Percentiles rank a stretch among this genome's conserved stretches.
Conservation (phyloP, 2,888 invertebrate genomes). For the Patella depressa region DNA sequence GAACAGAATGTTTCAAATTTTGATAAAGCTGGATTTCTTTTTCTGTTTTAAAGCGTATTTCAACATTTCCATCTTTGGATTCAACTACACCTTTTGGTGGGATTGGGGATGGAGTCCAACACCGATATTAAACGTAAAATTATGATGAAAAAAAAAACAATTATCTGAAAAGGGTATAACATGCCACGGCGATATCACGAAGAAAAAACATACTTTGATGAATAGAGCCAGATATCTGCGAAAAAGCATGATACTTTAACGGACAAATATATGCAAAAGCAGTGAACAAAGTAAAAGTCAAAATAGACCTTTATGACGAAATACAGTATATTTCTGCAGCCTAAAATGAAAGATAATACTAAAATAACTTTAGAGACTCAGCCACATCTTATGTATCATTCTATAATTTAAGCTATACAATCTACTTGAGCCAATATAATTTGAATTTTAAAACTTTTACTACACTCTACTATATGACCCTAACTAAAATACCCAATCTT, state of each 20-base stretch:
- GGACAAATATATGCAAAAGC: background rate
- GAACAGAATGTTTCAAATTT: slow-evolving; percentile 58
- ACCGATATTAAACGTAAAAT: too few relatives aligned
- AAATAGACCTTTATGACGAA: background rate
- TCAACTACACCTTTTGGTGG: slow-evolving; percentile 63
- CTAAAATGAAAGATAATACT: too few relatives aligned
- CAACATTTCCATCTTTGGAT: slow-evolving; percentile 62
- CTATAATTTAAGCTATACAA: too few relatives aligned
- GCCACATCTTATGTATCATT: too few relatives aligned
- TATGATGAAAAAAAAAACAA: slow-evolving; percentile 23
- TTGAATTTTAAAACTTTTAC: too few relatives aligned
- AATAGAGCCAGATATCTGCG: background rate
- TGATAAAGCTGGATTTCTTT: slow-evolving; percentile 58
- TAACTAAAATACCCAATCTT: too few relatives aligned
- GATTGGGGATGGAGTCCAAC: slow-evolving; percentile 44
- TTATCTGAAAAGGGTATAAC: too few relatives aligned
- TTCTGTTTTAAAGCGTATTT: slow-evolving; percentile 59
- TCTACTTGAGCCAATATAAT: too few relatives aligned
- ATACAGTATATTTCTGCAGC: too few relatives aligned
- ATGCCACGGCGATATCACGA: background rate
- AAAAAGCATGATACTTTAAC: background rate
- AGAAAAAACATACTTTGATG: background rate
- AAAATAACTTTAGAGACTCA: too few relatives aligned
- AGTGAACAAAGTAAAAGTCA: background rate
- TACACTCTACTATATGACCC: too few relatives aligned